A percentile compares a stretch with the other conserved stretches of the same genome.
These are phyloP conservation scores for Trichogramma pretiosum DNA, from an alignment of 1,140 invertebrate species.

Conservation along the genomic window DNA sequence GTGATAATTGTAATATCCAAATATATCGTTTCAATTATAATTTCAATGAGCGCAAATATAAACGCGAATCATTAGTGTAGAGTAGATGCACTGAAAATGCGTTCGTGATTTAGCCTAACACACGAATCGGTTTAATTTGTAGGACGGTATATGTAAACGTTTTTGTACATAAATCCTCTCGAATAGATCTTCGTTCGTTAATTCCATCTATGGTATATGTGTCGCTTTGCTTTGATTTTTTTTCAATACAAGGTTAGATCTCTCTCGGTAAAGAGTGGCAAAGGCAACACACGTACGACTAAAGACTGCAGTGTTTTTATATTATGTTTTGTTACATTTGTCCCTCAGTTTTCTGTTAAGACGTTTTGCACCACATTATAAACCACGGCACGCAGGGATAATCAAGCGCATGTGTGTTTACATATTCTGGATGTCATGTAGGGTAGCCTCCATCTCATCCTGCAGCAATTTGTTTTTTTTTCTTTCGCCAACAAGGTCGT, in stretches of 20 bases:
- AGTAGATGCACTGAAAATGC: no score
- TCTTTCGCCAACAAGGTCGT: constrained; percentile 89
- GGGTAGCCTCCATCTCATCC: constrained; percentile 97
- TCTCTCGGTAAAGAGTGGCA: constrained; percentile 1
- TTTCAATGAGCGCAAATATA: no score
- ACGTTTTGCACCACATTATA: constrained; percentile 30
- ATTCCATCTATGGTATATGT: background rate
- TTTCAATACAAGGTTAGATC: no score
- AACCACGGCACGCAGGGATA: constrained; percentile 23
- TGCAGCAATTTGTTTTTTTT: constrained; percentile 94
- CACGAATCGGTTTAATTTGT: no score
- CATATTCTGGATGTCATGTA: constrained; percentile 99
- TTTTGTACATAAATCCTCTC: background rate
- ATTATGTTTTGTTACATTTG: constrained; percentile 9
- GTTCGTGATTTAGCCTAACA: no score
- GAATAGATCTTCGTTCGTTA: background rate
- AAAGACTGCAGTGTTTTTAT: constrained; percentile 13
- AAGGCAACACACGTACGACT: no score
- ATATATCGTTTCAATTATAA: no score
- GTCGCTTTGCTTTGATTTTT: background rate
- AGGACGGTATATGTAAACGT: no score
- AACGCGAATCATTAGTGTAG: no score
- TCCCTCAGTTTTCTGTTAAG: constrained; percentile 18
- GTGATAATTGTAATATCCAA: no score
- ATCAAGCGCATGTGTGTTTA: constrained; percentile 48